These are phyloP conservation scores for Jaculus jaculus DNA, from an alignment of 2,113 vertebrate genomes.

Conservation along the genomic window DNA sequence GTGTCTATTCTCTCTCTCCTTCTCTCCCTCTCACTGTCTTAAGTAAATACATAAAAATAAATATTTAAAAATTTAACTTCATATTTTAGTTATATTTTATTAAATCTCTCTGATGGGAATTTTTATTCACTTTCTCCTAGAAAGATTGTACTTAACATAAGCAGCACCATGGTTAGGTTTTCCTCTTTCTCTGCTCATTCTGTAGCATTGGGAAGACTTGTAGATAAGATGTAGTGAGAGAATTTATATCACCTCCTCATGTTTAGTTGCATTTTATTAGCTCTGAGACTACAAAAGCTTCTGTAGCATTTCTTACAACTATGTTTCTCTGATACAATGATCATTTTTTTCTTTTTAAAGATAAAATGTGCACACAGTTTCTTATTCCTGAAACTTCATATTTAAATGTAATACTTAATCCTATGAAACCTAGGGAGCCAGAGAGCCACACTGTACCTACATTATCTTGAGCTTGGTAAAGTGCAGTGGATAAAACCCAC, in stretches of 20 bases:
- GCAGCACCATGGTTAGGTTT: neutral
- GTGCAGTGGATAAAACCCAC: neutral
- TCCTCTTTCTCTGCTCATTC: neutral
- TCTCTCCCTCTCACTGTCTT: too few relatives aligned
- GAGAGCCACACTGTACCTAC: neutral
- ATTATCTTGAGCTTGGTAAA: neutral
- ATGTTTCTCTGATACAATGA: neutral
- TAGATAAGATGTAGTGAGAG: neutral
- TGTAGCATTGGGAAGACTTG: neutral
- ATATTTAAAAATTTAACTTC: too few relatives aligned
- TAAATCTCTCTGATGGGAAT: slow-evolving; percentile 10
- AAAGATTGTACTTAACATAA: slow-evolving; percentile 30
- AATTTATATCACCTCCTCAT: neutral
- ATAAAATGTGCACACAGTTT: neutral
- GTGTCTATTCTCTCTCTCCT: too few relatives aligned
- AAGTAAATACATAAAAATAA: too few relatives aligned
- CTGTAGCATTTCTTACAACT: slow-evolving; percentile 6
- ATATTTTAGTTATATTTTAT: slow-evolving; percentile 29
- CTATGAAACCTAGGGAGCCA: neutral
- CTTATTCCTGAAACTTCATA: neutral
- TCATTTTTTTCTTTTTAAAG: neutral
- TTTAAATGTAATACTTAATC: slow-evolving; percentile 5
- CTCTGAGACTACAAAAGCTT: neutral
- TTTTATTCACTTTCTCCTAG: slow-evolving; percentile 19
- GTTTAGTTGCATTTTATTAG: slow-evolving; percentile 15